Evolutionary conservation across 2,888 invertebrate genomes (phyloP).

Genomic region (Cephus pulcher): DNA sequence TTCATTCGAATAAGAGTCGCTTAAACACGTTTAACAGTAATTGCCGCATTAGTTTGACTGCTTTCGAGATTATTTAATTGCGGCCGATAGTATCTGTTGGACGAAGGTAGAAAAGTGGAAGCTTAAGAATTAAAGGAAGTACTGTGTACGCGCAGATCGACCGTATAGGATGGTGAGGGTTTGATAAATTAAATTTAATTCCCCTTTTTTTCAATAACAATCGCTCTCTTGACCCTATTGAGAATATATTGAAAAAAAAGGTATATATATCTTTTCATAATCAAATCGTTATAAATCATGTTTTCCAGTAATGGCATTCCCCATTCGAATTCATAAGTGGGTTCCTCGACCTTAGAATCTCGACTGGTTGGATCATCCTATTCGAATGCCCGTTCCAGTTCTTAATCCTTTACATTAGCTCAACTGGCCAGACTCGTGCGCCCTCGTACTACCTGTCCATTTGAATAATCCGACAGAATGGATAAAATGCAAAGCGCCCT

Average conservation of each 20-base stretch:
- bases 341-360: conserved; percentile 31
- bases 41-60: conserved; percentile 15
- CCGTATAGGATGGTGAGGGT: too few species aligned
- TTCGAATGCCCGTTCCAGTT: conserved; percentile 21
- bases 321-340: conserved; percentile 1
- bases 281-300: neutral
- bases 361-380: conserved; percentile 20
- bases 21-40: conserved; percentile 7
- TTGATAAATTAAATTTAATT: neutral
- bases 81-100: conserved; percentile 9
- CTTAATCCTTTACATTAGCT: conserved; percentile 30
- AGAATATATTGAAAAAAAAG: neutral
- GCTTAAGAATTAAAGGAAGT: neutral
- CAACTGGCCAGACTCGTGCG: conserved; percentile 20
- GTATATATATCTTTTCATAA: neutral
- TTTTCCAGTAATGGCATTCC: neutral
- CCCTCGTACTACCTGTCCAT: conserved; percentile 28
- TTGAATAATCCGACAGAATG: conserved; percentile 34
- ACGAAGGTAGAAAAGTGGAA: neutral
- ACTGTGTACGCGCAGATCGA: neutral
- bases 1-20: neutral
- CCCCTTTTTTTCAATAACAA: neutral
- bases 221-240: neutral
- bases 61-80: conserved; percentile 19
- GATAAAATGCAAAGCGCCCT: conserved; percentile 20